Evolutionary conservation across 2,797 vertebrate genomes (phyloP).

Genomic region (Lycodopsis pacificus): DNA sequence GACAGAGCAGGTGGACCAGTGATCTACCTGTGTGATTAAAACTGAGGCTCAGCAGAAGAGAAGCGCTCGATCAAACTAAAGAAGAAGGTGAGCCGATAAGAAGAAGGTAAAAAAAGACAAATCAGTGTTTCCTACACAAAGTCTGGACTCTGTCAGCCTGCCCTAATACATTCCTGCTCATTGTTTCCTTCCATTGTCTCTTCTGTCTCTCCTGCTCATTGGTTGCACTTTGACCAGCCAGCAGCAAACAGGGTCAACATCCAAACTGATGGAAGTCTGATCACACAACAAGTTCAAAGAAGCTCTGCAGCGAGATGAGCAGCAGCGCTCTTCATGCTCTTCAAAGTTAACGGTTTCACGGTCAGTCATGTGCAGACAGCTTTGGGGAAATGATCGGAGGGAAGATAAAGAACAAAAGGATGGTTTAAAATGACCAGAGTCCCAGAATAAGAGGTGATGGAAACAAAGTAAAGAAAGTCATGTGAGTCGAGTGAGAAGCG

Average conservation of each 20-base stretch:
- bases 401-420: not conserved
- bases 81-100: not conserved
- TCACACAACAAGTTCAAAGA: constrained; percentile 24
- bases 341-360: constrained; percentile 24
- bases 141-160: not conserved
- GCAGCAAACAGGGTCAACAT: constrained; percentile 24
- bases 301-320: constrained; percentile 13
- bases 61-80: not conserved
- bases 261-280: constrained; percentile 11
- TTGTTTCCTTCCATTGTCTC: not conserved
- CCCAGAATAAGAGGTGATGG: not conserved
- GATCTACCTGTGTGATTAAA: constrained; percentile 28
- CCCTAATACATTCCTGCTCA: not conserved
- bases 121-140: not conserved
- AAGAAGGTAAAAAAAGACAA: not conserved
- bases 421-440: not conserved
- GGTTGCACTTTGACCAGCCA: constrained; percentile 15
- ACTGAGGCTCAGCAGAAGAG: constrained; percentile 15
- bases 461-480: not conserved
- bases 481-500: not conserved
- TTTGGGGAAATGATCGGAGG: not conserved
- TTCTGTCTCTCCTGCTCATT: not conserved
- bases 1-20: constrained; percentile 2
- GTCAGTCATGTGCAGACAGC: constrained; percentile 25
- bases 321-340: not conserved